Percentiles rank a stretch among this genome's conserved stretches.
Conservation (phyloP, 2,797 vertebrate genomes). For the Artibeus lituratus region DNA sequence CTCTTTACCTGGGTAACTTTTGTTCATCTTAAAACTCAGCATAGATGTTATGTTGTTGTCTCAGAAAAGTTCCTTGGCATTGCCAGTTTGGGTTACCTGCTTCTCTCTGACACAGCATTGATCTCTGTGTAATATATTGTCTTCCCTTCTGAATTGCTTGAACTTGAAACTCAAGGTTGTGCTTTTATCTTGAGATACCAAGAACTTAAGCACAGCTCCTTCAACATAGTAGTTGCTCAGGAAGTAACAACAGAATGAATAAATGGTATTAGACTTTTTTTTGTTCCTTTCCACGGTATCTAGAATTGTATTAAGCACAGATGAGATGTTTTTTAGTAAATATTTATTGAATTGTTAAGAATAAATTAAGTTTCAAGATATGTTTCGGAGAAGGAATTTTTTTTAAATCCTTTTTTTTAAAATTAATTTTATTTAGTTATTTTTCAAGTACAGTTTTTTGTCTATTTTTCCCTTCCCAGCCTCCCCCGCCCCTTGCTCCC, state of each 20-base stretch:
- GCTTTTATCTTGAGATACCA: conserved; percentile 35
- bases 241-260: background rate
- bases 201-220: conserved; percentile 19
- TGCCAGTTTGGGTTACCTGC: background rate
- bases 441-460: too few relatives aligned
- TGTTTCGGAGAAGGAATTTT: conserved; percentile 28
- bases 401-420: too few relatives aligned
- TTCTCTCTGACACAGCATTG: background rate
- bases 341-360: background rate
- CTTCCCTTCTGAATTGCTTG: background rate
- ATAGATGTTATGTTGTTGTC: background rate
- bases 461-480: too few relatives aligned
- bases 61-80: background rate
- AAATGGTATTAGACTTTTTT: background rate
- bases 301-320: background rate
- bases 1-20: background rate
- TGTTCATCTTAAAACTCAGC: background rate
- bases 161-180: background rate
- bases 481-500: too few relatives aligned
- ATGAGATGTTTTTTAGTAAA: background rate
- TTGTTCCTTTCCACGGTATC: background rate
- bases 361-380: background rate
- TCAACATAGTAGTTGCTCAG: background rate
- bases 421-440: too few relatives aligned
- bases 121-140: background rate